These are phyloP conservation scores for Moxostoma hubbsi DNA, from an alignment of 2,797 vertebrate genomes.

Conservation along the genomic window DNA sequence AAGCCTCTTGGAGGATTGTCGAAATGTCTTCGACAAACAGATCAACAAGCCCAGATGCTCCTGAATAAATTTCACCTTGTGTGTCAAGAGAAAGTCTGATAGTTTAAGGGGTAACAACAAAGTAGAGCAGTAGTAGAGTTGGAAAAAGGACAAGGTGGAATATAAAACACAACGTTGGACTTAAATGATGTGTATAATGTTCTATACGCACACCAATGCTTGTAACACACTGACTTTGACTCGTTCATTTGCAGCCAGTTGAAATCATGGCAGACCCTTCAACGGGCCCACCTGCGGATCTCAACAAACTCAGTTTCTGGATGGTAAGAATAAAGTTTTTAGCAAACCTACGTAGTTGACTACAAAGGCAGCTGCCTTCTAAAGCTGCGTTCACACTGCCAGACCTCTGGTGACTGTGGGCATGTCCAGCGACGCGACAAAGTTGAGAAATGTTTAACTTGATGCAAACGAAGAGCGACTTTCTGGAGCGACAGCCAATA, in stretches of 20 bases:
- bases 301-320: constrained; percentile 79
- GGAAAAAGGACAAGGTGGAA: not conserved
- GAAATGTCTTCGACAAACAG: not conserved
- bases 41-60: constrained; percentile 16
- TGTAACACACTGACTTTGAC: not conserved
- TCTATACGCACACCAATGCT: not conserved
- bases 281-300: constrained; percentile 67
- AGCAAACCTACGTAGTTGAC: no score
- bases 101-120: not conserved
- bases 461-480: no score
- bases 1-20: constrained; percentile 10
- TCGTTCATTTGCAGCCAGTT: constrained; percentile 60
- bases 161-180: no score
- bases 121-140: not conserved
- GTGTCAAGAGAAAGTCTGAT: not conserved
- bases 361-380: no score
- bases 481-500: no score
- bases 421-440: no score
- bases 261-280: constrained; percentile 71
- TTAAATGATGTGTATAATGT: not conserved
- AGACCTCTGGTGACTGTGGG: no score
- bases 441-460: no score
- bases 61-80: not conserved
- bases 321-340: constrained; percentile 70
- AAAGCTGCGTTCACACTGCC: no score